These are phyloP conservation scores for Hydractinia echinata DNA, from an alignment of 30 jellyfish, hydroid and myxozoan genomes.

Conservation along the genomic window DNA sequence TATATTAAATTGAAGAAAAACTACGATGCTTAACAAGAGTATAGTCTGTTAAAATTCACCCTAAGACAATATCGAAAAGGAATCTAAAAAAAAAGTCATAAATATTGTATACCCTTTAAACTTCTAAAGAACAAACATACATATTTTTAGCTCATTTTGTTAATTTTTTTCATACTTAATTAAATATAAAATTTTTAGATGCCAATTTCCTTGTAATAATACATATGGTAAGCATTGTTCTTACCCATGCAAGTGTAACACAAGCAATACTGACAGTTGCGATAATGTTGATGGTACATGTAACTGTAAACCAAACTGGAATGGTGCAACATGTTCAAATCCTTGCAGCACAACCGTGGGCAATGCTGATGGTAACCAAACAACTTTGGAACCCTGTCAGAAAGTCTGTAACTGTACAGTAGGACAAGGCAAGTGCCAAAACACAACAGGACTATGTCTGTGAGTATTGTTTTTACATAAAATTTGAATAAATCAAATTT, in stretches of 20 bases:
- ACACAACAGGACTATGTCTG: conserved; percentile 57
- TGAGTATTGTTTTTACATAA: conserved; percentile 16
- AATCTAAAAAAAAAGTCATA: too few relatives aligned
- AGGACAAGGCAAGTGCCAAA: conserved; percentile 47
- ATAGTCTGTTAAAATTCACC: too few relatives aligned
- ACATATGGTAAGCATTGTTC: conserved; percentile 35
- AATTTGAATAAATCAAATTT: too few relatives aligned
- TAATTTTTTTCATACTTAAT: neutral
- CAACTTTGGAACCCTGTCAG: conserved; percentile 36
- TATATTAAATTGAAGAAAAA: neutral
- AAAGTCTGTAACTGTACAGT: conserved; percentile 54
- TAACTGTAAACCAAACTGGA: conserved; percentile 32
- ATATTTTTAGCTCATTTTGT: neutral
- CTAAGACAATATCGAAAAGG: too few relatives aligned
- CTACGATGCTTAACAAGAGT: too few relatives aligned
- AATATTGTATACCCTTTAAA: too few relatives aligned
- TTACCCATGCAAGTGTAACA: conserved; percentile 14
- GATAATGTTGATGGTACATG: conserved; percentile 29
- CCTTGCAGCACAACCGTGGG: neutral
- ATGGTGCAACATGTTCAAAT: conserved; percentile 42
- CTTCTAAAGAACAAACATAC: too few relatives aligned
- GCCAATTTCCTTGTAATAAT: neutral
- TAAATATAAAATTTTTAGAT: neutral
- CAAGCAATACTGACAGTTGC: conserved; percentile 21
- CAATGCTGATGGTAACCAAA: neutral